Evolutionary conservation across 1,140 invertebrate genomes (phyloP).

Genomic region (Asobara japonica): DNA sequence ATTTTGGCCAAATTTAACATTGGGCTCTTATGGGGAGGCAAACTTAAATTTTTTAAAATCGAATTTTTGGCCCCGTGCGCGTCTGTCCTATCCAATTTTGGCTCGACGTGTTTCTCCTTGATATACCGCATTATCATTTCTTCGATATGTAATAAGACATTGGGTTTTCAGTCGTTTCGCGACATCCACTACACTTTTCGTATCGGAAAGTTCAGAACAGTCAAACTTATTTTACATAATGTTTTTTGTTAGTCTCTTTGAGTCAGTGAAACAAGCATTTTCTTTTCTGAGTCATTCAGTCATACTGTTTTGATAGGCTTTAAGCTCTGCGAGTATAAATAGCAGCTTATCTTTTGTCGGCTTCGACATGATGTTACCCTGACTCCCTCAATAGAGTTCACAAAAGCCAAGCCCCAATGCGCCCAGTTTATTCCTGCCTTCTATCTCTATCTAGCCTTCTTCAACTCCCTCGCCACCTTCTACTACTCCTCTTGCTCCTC

Average conservation of each 20-base stretch:
- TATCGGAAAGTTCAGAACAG: no score
- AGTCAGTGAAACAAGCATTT: neutral
- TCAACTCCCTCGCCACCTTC: neutral
- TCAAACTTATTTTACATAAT: no score
- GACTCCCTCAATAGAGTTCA: slow-evolving; percentile 31
- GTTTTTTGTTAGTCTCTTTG: neutral
- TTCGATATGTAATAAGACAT: no score
- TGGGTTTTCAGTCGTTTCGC: no score
- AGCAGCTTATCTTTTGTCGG: slow-evolving; percentile 58
- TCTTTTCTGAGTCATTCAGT: slow-evolving; percentile 11
- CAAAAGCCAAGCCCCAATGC: slow-evolving; percentile 46
- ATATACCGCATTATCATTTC: no score
- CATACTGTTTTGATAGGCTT: slow-evolving; percentile 33
- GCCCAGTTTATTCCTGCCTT: slow-evolving; percentile 19
- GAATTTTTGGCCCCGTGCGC: no score
- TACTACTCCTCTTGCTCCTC: neutral
- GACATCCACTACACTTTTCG: no score
- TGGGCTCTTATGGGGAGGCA: no score
- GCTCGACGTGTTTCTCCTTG: no score
- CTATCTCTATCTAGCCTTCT: slow-evolving; percentile 35
- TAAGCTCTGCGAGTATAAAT: slow-evolving; percentile 55
- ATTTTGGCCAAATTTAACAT: no score
- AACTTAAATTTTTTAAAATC: no score
- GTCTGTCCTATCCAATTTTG: no score
- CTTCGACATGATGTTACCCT: slow-evolving; percentile 46